Evolutionary conservation across 2,797 vertebrate genomes (phyloP).

Genomic region (Alosa sapidissima): DNA sequence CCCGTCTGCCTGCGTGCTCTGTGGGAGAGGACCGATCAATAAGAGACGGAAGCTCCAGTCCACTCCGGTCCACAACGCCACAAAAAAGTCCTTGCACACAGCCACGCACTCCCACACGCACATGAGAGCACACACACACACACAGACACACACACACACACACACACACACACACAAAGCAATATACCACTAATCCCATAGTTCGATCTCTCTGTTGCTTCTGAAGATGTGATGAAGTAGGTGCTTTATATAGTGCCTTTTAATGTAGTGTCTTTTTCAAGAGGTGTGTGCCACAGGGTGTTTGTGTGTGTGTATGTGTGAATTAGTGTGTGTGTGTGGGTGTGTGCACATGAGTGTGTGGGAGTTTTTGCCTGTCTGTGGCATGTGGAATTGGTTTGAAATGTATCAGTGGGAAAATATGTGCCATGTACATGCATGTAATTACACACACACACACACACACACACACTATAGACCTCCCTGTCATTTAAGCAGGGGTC

Average conservation of each 20-base stretch:
- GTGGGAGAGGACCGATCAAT: conserved; percentile 64
- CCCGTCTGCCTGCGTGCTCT: conserved; percentile 21
- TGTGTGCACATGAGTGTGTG: not conserved
- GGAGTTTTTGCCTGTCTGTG: not conserved
- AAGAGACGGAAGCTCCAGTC: conserved; percentile 17
- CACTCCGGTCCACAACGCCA: conserved; percentile 25
- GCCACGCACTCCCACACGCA: conserved; percentile 27
- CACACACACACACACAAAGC: not conserved
- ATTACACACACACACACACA: not conserved
- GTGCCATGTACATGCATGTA: not conserved
- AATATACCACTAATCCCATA: conserved; percentile 12
- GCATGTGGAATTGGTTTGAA: not conserved
- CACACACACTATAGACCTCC: not conserved
- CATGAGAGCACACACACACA: not conserved
- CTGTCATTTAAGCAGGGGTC: conserved; percentile 47
- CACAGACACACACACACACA: not conserved
- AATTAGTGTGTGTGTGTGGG: not conserved
- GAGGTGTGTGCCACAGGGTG: conserved; percentile 27
- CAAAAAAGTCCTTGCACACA: conserved; percentile 37
- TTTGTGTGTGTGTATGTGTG: not conserved
- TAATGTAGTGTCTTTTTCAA: not conserved
- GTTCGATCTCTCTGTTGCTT: conserved; percentile 31
- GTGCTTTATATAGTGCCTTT: not conserved
- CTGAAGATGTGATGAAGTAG: conserved; percentile 50
- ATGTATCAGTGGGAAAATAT: not conserved